phyloP scores from a whole-genome alignment of 2,888 invertebrate species.

The Calephelis perditalis region DNA sequence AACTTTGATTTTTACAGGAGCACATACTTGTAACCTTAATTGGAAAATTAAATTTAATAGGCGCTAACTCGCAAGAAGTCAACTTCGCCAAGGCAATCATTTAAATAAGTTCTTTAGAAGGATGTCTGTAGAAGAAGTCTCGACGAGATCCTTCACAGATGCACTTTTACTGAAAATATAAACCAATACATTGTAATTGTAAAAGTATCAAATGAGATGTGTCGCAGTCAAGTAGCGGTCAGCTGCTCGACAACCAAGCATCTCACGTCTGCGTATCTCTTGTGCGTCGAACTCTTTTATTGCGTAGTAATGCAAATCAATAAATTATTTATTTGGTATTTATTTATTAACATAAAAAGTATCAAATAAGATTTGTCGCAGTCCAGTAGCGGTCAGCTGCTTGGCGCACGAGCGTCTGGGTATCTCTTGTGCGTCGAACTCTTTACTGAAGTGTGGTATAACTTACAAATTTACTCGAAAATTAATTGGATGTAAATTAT shows the following conservation, averaged over 20 bases:
- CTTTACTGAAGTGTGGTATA: conserved; percentile 25
- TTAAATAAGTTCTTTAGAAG: too few relatives aligned
- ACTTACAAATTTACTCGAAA: conserved; percentile 19
- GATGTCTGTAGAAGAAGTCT: too few relatives aligned
- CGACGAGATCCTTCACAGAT: too few relatives aligned
- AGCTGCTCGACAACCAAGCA: conserved; percentile 51
- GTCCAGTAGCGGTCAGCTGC: conserved; percentile 39
- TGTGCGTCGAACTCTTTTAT: conserved; percentile 26
- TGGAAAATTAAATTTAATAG: too few relatives aligned
- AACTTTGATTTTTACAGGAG: too few relatives aligned
- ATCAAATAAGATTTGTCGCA: conserved; percentile 38
- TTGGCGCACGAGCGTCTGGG: conserved; percentile 44
- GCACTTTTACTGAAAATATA: too few relatives aligned
- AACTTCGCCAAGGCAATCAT: too few relatives aligned
- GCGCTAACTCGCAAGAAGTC: too few relatives aligned
- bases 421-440: conserved; percentile 38
- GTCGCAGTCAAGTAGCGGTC: conserved; percentile 32
- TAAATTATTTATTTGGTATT: too few relatives aligned
- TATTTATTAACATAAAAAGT: conserved; percentile 33
- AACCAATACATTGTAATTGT: not conserved
- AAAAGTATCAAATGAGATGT: conserved; percentile 45
- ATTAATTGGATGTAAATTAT: not conserved
- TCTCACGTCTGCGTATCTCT: conserved; percentile 45
- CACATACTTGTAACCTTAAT: too few relatives aligned
- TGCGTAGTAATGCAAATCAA: too few relatives aligned